These are phyloP conservation scores for Drosophila simulans DNA, from an alignment of 1,140 invertebrate species.

Conservation along the genomic window DNA sequence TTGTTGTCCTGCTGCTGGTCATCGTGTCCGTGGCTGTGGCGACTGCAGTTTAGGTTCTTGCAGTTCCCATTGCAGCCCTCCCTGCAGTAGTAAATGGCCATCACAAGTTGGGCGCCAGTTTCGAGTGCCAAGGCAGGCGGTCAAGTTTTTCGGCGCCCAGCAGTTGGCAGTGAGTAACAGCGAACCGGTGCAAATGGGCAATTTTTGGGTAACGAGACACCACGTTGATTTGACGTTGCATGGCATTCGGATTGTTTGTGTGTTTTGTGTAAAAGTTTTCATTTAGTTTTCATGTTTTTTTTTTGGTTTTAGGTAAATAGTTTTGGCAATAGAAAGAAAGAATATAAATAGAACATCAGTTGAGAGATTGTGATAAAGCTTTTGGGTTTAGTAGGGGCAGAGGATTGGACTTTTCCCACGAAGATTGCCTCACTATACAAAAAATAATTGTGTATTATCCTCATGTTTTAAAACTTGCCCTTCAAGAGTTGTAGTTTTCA, in stretches of 20 bases:
- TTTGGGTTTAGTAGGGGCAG: conserved; percentile 28
- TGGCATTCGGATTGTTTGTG: conserved; percentile 39
- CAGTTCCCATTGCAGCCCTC: conserved; percentile 71
- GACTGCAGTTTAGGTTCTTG: conserved; percentile 72
- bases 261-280: conserved; percentile 26
- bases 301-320: conserved; percentile 36
- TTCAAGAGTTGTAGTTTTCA: too few species aligned
- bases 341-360: conserved; percentile 73
- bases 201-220: conserved; percentile 48
- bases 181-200: conserved; percentile 65
- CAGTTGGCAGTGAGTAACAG: conserved; percentile 80
- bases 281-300: conserved; percentile 47
- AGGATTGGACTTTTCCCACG: conserved; percentile 4
- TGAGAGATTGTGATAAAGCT: conserved; percentile 53
- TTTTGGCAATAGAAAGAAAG: conserved; percentile 69
- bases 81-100: conserved; percentile 1
- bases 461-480: background rate
- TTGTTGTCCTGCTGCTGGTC: conserved; percentile 63
- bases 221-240: conserved; percentile 45
- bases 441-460: background rate
- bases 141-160: conserved; percentile 73
- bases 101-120: background rate
- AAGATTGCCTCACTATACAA: background rate
- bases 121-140: conserved; percentile 32
- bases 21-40: conserved; percentile 49